These are phyloP conservation scores for Rhadinocentrus ornatus DNA, from an alignment of 2,797 vertebrate genomes.

Conservation along the genomic window DNA sequence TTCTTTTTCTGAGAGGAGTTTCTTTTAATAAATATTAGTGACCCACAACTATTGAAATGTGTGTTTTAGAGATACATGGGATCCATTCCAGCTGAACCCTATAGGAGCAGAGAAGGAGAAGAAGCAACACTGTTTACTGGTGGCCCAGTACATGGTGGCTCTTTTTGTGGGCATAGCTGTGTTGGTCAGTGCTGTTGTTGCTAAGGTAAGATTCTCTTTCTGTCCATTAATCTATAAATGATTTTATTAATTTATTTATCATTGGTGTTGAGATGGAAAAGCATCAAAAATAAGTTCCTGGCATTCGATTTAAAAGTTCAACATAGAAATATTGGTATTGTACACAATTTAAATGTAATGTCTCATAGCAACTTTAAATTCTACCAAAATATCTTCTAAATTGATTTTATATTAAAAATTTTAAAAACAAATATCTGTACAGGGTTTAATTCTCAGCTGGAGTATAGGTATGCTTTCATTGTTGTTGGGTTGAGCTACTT, in stretches of 20 bases:
- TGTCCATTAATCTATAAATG: not conserved
- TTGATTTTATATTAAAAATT: no score
- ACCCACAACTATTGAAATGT: conserved; percentile 5
- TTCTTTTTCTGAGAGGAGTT: not conserved
- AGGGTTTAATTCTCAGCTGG: no score
- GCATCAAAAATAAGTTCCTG: not conserved
- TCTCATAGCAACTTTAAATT: no score
- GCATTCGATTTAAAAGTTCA: not conserved
- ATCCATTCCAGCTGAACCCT: conserved; percentile 84
- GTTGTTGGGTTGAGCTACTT: not conserved
- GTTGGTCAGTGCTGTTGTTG: conserved; percentile 72
- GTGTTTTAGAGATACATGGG: conserved; percentile 83
- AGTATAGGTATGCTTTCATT: not conserved
- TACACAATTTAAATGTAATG: no score
- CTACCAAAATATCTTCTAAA: no score
- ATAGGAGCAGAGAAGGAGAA: conserved; percentile 82
- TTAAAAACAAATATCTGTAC: no score
- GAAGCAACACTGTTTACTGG: conserved; percentile 72
- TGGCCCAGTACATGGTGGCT: conserved; percentile 79
- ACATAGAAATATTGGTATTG: not conserved
- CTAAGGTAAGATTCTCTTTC: conserved; percentile 76
- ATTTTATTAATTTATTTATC: not conserved
- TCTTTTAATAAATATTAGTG: not conserved
- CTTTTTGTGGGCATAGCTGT: conserved; percentile 79
- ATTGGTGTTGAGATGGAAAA: not conserved